These are phyloP conservation scores for Symphodus melops DNA, from an alignment of 2,113 vertebrate genomes.

Conservation along the genomic window DNA sequence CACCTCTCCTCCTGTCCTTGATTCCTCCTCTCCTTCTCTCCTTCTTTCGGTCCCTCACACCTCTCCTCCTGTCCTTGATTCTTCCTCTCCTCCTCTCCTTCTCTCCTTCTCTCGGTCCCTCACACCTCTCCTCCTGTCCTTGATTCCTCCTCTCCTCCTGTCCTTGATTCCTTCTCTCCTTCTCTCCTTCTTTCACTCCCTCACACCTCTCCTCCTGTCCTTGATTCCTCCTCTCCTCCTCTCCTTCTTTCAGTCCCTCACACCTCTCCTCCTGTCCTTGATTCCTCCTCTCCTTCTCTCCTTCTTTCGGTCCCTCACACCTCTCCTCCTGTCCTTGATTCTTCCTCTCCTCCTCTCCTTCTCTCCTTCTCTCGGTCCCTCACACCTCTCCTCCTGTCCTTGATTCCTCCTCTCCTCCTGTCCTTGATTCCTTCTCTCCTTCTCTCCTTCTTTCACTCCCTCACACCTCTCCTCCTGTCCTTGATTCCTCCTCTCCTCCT, in stretches of 20 bases:
- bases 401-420: neutral
- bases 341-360: too few relatives aligned
- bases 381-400: neutral
- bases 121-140: neutral
- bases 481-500: neutral
- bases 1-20: neutral
- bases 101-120: constrained; percentile 66
- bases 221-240: neutral
- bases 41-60: constrained; percentile 65
- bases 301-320: constrained; percentile 65
- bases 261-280: neutral
- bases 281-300: neutral
- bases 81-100: too few relatives aligned
- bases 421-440: neutral
- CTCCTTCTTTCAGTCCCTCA: constrained; percentile 66
- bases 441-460: constrained; percentile 9
- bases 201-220: neutral
- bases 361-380: constrained; percentile 66
- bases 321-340: neutral
- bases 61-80: neutral
- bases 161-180: neutral
- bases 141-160: neutral
- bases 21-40: neutral
- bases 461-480: neutral
- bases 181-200: constrained; percentile 9